A percentile compares a stretch with the other conserved stretches of the same genome.
These are phyloP conservation scores for Saguinus imperator DNA, from an alignment of 2,113 vertebrate species.

Conservation along the genomic window DNA sequence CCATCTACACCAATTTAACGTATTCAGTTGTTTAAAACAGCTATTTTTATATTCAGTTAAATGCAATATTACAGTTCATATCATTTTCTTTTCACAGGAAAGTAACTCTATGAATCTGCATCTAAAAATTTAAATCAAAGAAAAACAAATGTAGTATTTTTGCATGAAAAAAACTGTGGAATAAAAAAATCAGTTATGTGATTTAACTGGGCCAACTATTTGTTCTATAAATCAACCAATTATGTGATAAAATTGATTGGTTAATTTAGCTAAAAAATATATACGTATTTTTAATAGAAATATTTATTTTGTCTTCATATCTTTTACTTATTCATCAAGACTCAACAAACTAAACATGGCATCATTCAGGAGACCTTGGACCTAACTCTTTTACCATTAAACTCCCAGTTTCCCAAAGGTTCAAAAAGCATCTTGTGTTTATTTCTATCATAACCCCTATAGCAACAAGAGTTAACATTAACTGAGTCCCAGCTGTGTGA, in stretches of 20 bases:
- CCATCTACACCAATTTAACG: slow-evolving; percentile 67
- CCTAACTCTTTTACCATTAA: neutral
- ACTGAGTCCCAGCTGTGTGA: neutral
- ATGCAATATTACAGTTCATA: slow-evolving; percentile 61
- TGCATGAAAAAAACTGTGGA: neutral
- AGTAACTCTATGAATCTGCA: slow-evolving; percentile 63
- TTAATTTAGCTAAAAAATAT: neutral
- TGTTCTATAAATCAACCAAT: neutral
- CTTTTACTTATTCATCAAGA: neutral
- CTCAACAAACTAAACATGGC: neutral
- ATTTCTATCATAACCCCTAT: neutral
- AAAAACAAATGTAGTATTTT: slow-evolving; percentile 41
- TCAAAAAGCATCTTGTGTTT: neutral
- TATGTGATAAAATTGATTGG: neutral
- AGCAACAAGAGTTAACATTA: neutral
- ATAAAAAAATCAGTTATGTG: neutral
- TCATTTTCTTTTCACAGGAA: slow-evolving; percentile 65
- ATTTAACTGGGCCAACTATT: neutral
- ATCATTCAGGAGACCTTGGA: neutral
- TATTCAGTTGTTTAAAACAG: slow-evolving; percentile 72
- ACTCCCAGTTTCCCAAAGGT: neutral
- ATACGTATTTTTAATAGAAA: neutral
- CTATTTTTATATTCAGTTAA: slow-evolving; percentile 72
- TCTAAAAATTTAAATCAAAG: slow-evolving; percentile 44
- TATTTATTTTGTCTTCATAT: neutral